Base-by-base conservation (phyloP, 2,888 invertebrate species). In the Glaucopsyche alexis region DNA sequence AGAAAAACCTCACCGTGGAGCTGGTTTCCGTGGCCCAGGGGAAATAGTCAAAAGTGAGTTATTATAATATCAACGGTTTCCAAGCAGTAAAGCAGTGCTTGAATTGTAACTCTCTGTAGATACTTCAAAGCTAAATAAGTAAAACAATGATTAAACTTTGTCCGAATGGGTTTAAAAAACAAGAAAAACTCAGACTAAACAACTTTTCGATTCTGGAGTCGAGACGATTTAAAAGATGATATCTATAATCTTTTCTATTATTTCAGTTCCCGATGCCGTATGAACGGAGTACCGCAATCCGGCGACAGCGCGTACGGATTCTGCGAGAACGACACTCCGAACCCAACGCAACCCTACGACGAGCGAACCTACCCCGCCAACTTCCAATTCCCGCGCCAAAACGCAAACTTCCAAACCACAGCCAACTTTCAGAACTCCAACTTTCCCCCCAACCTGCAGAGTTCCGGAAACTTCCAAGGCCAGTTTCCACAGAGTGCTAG, bases 291-390 rank as follows among this genome's bases (percentile, higher is more conserved):
- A 7, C 96, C 95, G 72, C 96, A 97, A 0, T 93, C 93, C 0
- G 93, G 93, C 0, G 97, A 97, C 83, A 96, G 96, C 71, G 97
- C 97, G 77, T 97, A 97, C 85, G 97, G 97, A 0, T 96, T 96
- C 85, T 95, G 95, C 74, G 94, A 94, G 77, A 82, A 88, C 60
- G 87, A 93, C 78, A 81, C 82, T 3, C 81, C 78, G 7, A 78
- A 81, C 55, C 82, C 81, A 0, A 75, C 80, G 5, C 80, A 80
- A 70, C 76, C 81, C 0, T 86, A 86, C 81, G 87, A 86, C 73
- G 85, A 85, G n/a, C 78, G 83, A 5, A 66, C 83, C 8, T 88
- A 87, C 75, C 86, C 85, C 1, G 71, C 79, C 5, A 83, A 81
- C 75, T 82, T 80, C 74, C 78, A 79, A 52, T 79, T 79, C 66